These are phyloP conservation scores for Cathartes aura DNA, from an alignment of 2,113 vertebrate species.

Conservation along the genomic window DNA sequence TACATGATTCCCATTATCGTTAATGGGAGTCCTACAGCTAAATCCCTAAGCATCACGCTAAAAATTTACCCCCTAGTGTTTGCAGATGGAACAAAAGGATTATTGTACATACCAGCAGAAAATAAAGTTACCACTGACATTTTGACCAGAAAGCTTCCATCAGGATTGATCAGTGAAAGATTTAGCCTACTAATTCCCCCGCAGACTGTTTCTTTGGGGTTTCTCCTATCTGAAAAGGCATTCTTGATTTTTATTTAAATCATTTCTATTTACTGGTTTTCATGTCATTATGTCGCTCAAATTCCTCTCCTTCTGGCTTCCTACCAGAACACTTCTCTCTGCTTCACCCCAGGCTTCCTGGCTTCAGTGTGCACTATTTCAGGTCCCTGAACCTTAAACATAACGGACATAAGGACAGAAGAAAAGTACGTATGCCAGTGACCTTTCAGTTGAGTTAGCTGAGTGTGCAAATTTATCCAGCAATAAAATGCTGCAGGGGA, in stretches of 20 bases:
- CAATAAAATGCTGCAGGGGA: slow-evolving; percentile 44
- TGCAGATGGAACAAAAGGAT: slow-evolving; percentile 81
- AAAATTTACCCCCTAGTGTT: slow-evolving; percentile 83
- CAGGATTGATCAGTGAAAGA: slow-evolving; percentile 21
- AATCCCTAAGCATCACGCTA: slow-evolving; percentile 67
- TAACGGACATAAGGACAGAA: neutral
- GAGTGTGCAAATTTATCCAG: slow-evolving; percentile 24
- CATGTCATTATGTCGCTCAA: neutral
- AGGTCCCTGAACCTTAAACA: neutral
- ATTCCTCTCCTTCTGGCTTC: slow-evolving; percentile 40
- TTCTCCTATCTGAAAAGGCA: neutral
- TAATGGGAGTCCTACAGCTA: slow-evolving; percentile 82
- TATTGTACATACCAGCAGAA: slow-evolving; percentile 74
- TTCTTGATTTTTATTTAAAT: slow-evolving; percentile 15
- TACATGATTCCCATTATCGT: slow-evolving; percentile 75
- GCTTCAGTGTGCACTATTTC: neutral
- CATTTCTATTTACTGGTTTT: neutral
- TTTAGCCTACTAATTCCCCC: slow-evolving; percentile 7
- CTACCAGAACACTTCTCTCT: neutral
- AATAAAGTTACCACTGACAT: slow-evolving; percentile 71
- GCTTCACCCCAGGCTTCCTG: slow-evolving; percentile 1
- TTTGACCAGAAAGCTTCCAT: slow-evolving; percentile 70
- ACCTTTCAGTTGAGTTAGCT: slow-evolving; percentile 17
- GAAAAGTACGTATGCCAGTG: neutral
- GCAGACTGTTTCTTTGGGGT: neutral